Percentiles rank a stretch among this genome's conserved stretches.
Conservation (phyloP, 1,140 invertebrate genomes). For the Drosophila littoralis region DNA sequence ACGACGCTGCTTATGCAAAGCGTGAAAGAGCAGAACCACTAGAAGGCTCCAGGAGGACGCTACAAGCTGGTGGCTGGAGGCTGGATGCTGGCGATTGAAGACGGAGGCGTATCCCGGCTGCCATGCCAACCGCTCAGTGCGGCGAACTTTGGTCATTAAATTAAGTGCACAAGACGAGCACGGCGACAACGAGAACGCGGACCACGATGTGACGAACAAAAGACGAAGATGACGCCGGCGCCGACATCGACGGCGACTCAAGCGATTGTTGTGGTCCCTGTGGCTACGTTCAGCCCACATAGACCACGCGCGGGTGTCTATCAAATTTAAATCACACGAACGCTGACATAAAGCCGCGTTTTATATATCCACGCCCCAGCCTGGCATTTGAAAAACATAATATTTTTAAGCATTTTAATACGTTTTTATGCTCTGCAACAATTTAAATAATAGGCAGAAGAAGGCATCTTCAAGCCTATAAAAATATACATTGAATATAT, state of each 20-base stretch:
- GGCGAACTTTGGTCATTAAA: slow-evolving; percentile 80
- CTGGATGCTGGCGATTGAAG: slow-evolving; percentile 9
- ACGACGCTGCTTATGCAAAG: slow-evolving; percentile 72
- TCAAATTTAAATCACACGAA: slow-evolving; percentile 4
- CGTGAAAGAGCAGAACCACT: neutral
- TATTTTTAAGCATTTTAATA: neutral
- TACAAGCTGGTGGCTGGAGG: neutral
- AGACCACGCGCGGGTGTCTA: neutral
- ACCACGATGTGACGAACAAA: slow-evolving; percentile 22
- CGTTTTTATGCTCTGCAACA: no score
- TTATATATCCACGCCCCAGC: neutral
- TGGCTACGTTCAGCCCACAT: neutral
- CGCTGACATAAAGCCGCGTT: neutral
- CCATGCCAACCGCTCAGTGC: slow-evolving; percentile 64
- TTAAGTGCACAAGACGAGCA: slow-evolving; percentile 67
- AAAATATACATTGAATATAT: no score
- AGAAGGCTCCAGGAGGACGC: no score
- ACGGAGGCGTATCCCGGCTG: slow-evolving; percentile 24
- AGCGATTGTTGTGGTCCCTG: neutral
- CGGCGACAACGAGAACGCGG: neutral
- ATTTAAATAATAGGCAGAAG: no score
- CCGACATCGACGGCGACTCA: slow-evolving; percentile 6
- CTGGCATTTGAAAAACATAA: neutral
- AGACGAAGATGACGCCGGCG: slow-evolving; percentile 3
- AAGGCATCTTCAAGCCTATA: no score